Evolutionary conservation across 2,888 invertebrate genomes (phyloP).

Genomic region (Melanostoma mellinum): DNA sequence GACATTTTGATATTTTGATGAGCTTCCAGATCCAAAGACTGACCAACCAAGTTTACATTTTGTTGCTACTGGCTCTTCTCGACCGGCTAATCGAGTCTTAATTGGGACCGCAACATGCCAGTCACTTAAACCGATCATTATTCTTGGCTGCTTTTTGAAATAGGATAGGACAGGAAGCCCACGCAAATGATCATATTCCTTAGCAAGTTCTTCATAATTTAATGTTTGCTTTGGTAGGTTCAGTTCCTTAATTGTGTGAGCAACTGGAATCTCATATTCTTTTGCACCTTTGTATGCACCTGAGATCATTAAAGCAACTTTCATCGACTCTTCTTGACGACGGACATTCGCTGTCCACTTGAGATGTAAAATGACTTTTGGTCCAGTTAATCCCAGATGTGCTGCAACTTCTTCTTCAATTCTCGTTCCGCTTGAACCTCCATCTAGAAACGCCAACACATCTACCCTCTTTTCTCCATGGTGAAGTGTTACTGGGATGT

Average conservation of each 20-base stretch:
- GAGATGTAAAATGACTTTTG: background rate
- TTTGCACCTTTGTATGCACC: background rate
- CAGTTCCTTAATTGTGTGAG: background rate
- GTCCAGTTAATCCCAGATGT: background rate
- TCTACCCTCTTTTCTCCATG: background rate
- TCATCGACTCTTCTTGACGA: background rate
- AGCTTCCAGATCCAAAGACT: background rate
- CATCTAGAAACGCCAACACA: background rate
- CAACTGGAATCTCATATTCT: background rate
- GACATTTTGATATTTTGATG: background rate
- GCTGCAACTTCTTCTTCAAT: background rate
- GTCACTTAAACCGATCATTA: slow-evolving; percentile 3
- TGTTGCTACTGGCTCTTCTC: background rate
- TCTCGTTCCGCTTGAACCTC: background rate
- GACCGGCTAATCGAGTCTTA: background rate
- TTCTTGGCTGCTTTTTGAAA: background rate
- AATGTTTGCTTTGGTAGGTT: too few species aligned
- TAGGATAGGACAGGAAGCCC: background rate
- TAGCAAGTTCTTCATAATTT: background rate
- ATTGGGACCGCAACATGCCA: slow-evolving; percentile 3
- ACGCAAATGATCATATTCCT: background rate
- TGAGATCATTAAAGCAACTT: background rate
- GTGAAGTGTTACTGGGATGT: background rate
- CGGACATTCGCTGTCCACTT: slow-evolving; percentile 3
- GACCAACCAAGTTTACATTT: slow-evolving; percentile 4